Base-by-base conservation (phyloP, 2,113 vertebrate genomes). In the Ameiurus melas region DNA sequence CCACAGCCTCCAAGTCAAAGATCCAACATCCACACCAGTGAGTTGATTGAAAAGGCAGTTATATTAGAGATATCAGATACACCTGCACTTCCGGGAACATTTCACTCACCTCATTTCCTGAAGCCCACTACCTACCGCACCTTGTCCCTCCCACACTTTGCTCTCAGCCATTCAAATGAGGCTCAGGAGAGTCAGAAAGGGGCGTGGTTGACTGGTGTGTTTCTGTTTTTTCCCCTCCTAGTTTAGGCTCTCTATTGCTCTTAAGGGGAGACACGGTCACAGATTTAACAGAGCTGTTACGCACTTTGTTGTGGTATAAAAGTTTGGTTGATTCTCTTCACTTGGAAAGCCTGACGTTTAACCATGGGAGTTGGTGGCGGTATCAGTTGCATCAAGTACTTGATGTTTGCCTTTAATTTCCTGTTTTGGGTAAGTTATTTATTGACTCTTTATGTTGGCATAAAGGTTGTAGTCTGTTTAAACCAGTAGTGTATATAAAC, bases 341-440 rank as follows among this genome's bases (percentile, higher is more conserved):
- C 8, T 64, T 70, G 27, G 36, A 64, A 27, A 20, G 0, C 25
- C 36, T 36, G 2, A 60, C 77, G 14, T 60, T 30, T 27, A 64
- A 13, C 1, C 43, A 30, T 96, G 95, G 93, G 94, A 3, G 90
- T 94, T 90, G 96, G 96, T 92, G 96, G 95, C 30, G 96, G 93
- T 83, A 91, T 95, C 33, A 95, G 96, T 91, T 97, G 96, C 86
- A 90, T 98, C 94, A 98, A 97, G 83, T 97, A 98, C 89, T 88
- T 97, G 90, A 92, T 98, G 89, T 97, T 98, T 90, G 93, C 90
- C 85, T 98, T 98, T 94, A 98, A 98, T 92, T 97, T 97, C 90
- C 86, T 98, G 30, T 97, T 98, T 90, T 98, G 97, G 97, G 97
- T 98, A 93, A 77, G 97, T 93, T 93, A 43, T 39, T 64, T 93